These are phyloP conservation scores for Chaenodraco wilsoni DNA, from an alignment of 2,797 vertebrate genomes.

Conservation along the genomic window DNA sequence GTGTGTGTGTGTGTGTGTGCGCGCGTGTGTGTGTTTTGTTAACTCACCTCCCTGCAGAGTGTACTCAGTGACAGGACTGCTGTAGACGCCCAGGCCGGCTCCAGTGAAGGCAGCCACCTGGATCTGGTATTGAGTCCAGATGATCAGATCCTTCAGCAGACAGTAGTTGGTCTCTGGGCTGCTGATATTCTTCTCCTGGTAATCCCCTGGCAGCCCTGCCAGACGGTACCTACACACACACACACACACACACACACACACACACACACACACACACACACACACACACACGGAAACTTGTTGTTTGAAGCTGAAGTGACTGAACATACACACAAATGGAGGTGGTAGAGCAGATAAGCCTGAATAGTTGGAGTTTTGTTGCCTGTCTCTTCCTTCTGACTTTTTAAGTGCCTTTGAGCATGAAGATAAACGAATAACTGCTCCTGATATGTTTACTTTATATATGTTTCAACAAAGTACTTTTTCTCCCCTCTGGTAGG, in stretches of 20 bases:
- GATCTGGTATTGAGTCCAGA: slow-evolving; percentile 99
- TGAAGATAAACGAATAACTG: background rate
- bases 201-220: slow-evolving; percentile 92
- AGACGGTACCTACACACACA: slow-evolving; percentile 89
- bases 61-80: slow-evolving; percentile 91
- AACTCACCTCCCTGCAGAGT: slow-evolving; percentile 95
- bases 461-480: background rate
- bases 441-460: background rate
- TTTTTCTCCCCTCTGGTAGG: background rate
- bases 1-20: slow-evolving; percentile 2
- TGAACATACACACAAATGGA: no score
- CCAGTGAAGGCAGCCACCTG: slow-evolving; percentile 96
- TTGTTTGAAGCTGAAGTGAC: slow-evolving; percentile 3
- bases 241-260: slow-evolving; percentile 34
- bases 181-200: slow-evolving; percentile 95
- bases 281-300: slow-evolving; percentile 15
- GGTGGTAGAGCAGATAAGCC: background rate
- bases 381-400: background rate
- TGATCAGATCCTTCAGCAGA: slow-evolving; percentile 93
- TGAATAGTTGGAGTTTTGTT: no score
- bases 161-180: slow-evolving; percentile 97
- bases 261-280: slow-evolving; percentile 9
- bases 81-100: slow-evolving; percentile 92
- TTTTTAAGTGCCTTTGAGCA: background rate
- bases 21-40: slow-evolving; percentile 11